Conservation (phyloP, 2,888 invertebrate species). For the Pasiphila rectangulata region DNA sequence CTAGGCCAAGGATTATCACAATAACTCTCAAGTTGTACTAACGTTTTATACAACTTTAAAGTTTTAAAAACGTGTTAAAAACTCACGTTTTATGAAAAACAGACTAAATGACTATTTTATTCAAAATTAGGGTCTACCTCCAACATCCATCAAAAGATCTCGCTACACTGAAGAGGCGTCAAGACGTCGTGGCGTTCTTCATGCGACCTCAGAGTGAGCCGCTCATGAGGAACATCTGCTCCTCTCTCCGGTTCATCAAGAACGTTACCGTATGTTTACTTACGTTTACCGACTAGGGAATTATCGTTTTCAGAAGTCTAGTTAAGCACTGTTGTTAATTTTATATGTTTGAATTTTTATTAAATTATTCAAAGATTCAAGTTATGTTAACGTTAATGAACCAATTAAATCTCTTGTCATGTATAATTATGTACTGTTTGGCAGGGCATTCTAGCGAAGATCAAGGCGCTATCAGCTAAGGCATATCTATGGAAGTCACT, state of each 20-base stretch:
- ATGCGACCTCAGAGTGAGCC: slow-evolving; percentile 82
- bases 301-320: too few species aligned
- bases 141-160: slow-evolving; percentile 86
- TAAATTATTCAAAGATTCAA: too few species aligned
- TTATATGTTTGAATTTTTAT: too few species aligned
- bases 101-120: background rate
- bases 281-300: too few species aligned
- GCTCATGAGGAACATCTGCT: slow-evolving; percentile 82
- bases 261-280: slow-evolving; percentile 78
- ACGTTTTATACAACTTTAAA: too few species aligned
- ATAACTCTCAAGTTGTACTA: too few species aligned
- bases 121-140: slow-evolving; percentile 81
- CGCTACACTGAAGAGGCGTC: slow-evolving; percentile 81
- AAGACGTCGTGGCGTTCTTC: slow-evolving; percentile 86
- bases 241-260: slow-evolving; percentile 82
- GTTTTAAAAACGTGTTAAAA: too few species aligned
- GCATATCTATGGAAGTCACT: slow-evolving; percentile 85
- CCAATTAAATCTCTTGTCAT: too few species aligned
- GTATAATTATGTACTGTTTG: slow-evolving; percentile 26
- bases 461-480: slow-evolving; percentile 83
- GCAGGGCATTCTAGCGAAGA: slow-evolving; percentile 83
- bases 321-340: too few species aligned
- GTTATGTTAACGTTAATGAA: too few species aligned
- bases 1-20: too few species aligned
- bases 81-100: background rate